Conservation (phyloP, 2,888 invertebrate species). For the Miltochrista miniata region DNA sequence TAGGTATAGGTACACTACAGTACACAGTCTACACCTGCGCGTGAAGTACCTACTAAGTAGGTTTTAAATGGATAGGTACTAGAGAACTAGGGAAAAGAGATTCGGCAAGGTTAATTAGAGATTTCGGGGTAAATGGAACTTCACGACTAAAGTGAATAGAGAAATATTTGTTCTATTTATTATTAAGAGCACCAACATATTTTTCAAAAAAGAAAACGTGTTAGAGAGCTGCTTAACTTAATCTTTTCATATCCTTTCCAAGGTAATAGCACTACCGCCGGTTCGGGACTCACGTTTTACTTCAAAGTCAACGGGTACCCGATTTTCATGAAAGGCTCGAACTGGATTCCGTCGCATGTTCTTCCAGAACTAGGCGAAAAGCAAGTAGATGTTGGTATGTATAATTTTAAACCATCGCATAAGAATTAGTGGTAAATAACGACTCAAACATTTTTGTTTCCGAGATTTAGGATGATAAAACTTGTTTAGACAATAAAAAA, state of each 20-base stretch:
- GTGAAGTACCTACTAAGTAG: too few relatives aligned
- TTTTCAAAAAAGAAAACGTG: neutral
- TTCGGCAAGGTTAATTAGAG: too few relatives aligned
- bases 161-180: neutral
- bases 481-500: too few relatives aligned
- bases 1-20: too few relatives aligned
- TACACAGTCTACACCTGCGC: too few relatives aligned
- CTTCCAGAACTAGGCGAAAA: constrained; percentile 88
- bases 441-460: too few relatives aligned
- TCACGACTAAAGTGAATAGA: too few relatives aligned
- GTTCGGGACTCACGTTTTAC: constrained; percentile 90
- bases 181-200: neutral
- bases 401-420: neutral
- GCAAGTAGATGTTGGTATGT: constrained; percentile 70
- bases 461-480: too few relatives aligned
- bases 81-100: too few relatives aligned
- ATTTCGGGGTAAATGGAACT: too few relatives aligned
- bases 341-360: constrained; percentile 95
- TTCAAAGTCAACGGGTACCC: constrained; percentile 93
- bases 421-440: too few relatives aligned
- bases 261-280: constrained; percentile 67
- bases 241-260: constrained; percentile 10
- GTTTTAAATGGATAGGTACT: too few relatives aligned
- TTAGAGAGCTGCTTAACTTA: neutral
- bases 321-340: constrained; percentile 97